A percentile compares a stretch with the other conserved stretches of the same genome.
phyloP scores from a whole-genome alignment of 2,113 vertebrate species.

The Eulacestoma nigropectus region DNA sequence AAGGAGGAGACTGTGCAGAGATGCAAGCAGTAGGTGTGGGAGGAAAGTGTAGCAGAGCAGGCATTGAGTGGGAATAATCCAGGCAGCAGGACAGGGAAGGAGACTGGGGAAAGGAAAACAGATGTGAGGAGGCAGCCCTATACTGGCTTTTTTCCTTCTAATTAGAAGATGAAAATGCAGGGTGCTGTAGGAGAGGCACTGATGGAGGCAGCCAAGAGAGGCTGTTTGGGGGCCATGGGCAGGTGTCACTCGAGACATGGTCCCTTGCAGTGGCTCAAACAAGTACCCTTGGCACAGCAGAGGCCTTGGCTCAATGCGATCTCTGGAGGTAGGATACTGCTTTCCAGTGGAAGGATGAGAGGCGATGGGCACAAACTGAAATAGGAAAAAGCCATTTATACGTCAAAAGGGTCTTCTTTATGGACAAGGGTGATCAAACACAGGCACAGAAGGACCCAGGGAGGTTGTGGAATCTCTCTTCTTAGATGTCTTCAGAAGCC shows the following conservation, averaged over 20 bases:
- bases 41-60: neutral
- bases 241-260: neutral
- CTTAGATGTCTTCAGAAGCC: neutral
- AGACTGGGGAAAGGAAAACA: neutral
- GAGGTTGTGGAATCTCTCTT: neutral
- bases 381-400: neutral
- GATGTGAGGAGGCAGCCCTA: neutral
- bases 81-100: neutral
- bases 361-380: neutral
- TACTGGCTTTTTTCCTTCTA: neutral
- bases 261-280: neutral
- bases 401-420: neutral
- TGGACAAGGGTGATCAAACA: neutral
- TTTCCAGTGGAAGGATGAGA: neutral
- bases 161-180: neutral
- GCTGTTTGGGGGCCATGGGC: neutral
- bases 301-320: neutral
- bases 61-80: neutral
- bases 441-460: neutral
- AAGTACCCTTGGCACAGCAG: neutral
- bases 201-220: neutral
- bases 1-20: neutral
- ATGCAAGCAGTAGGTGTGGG: neutral
- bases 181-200: accelerated
- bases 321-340: neutral